A percentile compares a stretch with the other conserved stretches of the same genome.
Evolutionary conservation across 1,140 invertebrate species (phyloP).

Genomic region (Diabrotica virgifera): DNA sequence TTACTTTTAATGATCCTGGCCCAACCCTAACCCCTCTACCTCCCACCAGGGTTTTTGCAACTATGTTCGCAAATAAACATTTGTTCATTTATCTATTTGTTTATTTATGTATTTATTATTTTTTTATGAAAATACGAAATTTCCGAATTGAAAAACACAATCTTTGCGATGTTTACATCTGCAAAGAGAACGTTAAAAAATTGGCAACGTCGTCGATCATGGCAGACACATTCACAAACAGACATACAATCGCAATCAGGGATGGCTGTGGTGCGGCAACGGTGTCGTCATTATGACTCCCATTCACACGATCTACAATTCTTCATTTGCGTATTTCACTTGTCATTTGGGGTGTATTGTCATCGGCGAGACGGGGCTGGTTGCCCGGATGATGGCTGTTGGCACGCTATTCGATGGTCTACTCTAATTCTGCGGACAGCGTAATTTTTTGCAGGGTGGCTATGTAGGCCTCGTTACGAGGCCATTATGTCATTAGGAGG

Average conservation of each 20-base stretch:
- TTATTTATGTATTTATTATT: no score
- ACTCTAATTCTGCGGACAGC: conserved; percentile 6
- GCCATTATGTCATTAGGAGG: conserved; percentile 12
- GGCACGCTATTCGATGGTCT: conserved; percentile 21
- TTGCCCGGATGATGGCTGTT: conserved; percentile 15
- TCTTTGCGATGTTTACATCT: no score
- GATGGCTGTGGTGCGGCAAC: conserved; percentile 34
- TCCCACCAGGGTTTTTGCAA: no score
- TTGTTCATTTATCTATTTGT: no score
- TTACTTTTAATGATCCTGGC: no score
- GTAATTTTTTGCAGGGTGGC: neutral
- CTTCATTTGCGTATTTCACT: conserved; percentile 57
- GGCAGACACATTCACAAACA: conserved; percentile 22
- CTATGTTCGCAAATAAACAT: no score
- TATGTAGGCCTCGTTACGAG: conserved; percentile 13
- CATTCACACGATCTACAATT: conserved; percentile 51
- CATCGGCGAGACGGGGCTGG: conserved; percentile 19
- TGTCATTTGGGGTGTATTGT: conserved; percentile 54
- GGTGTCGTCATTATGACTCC: conserved; percentile 42
- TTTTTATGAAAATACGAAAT: no score
- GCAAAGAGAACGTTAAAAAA: neutral
- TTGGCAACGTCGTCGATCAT: conserved; percentile 6
- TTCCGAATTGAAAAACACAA: no score
- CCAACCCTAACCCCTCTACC: no score
- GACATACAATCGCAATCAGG: conserved; percentile 40